Base-by-base conservation (phyloP, 2,113 vertebrate species). In the Merops nubicus region DNA sequence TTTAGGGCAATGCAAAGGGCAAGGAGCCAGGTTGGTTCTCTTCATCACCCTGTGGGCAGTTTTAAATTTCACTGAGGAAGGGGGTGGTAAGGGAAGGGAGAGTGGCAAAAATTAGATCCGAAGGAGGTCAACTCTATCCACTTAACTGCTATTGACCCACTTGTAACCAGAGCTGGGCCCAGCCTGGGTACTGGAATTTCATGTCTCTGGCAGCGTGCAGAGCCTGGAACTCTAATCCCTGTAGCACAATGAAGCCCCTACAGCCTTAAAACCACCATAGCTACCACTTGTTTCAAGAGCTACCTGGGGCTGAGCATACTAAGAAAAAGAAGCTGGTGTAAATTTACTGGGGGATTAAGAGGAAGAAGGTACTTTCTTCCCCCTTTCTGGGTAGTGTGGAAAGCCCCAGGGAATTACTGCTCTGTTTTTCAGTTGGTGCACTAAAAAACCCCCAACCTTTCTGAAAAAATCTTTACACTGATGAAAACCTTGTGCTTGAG, bases 401-500 rank as follows among this genome's bases (percentile, higher is more conserved):
- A 96, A 96, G 51, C 57, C 92, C 95, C 92, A 91, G 77, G 80
- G 90, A 95, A 94, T 84, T 91, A 81, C 77, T 81, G 34, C 43
- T 72, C 18, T 73, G 5, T 69, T 33, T 86, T 94, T 93, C 79
- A 90, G 82, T 5, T 90, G 84, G 57, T 56, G 36, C 29, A 6
- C 34, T 77, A 34, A 86, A 95, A 93, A 59, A 3, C 1, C 16
- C 57, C 42, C 54, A 78, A 62, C 14, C 29, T 85, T 92, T 91
- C 85, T 68, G 56, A 96, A 79, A 88, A 93, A 86, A 59, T 88
- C 70, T 85, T 80, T 70, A 86, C 18, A 81, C 3, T 40, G 57
- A 75, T 59, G 36, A 91, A 89, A 75, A 90, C 50, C 5, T 83
- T 43, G 36, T 85, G 17, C 31, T 81, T 91, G n/a, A 76, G 19